phyloP scores from a whole-genome alignment of 2,113 vertebrate species.

The Spea multiplicata region DNA sequence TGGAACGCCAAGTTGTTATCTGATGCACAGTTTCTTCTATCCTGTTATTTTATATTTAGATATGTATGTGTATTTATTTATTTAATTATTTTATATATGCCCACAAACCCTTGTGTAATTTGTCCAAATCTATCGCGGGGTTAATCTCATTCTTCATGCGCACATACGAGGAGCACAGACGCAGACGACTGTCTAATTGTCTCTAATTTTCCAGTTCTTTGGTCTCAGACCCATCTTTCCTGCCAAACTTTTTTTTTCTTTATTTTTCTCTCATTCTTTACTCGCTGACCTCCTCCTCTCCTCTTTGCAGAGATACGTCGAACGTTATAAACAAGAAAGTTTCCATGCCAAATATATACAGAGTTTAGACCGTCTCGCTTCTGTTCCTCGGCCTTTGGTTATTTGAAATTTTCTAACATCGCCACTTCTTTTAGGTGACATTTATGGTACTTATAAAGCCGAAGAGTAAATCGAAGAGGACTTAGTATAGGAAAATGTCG shows the following conservation, averaged over 20 bases:
- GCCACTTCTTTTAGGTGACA: not conserved
- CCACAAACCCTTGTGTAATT: too few species aligned
- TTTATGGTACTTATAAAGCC: not conserved
- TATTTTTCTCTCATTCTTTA: conserved; percentile 20
- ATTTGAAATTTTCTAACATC: not conserved
- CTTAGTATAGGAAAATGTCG: too few species aligned
- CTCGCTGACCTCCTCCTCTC: conserved; percentile 1
- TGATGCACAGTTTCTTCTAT: too few species aligned
- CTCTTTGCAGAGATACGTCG: conserved; percentile 11
- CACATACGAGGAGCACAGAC: not conserved
- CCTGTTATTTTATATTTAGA: too few species aligned
- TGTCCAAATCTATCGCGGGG: too few species aligned
- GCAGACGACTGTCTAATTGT: conserved; percentile 7
- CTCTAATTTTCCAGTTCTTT: conserved; percentile 7
- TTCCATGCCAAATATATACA: conserved; percentile 45
- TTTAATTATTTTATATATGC: too few species aligned
- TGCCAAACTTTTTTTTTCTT: conserved; percentile 40
- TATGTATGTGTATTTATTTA: too few species aligned
- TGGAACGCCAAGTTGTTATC: too few species aligned
- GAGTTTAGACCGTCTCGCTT: conserved; percentile 3
- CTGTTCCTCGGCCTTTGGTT: not conserved
- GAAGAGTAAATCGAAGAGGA: too few species aligned
- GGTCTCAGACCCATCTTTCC: not conserved
- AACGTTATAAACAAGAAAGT: conserved; percentile 40
- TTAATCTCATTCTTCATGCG: too few species aligned